Percentiles rank a stretch among this genome's conserved stretches.
These are phyloP conservation scores for Gastrophryne carolinensis DNA, from an alignment of 2,797 vertebrate species.

Conservation along the genomic window DNA sequence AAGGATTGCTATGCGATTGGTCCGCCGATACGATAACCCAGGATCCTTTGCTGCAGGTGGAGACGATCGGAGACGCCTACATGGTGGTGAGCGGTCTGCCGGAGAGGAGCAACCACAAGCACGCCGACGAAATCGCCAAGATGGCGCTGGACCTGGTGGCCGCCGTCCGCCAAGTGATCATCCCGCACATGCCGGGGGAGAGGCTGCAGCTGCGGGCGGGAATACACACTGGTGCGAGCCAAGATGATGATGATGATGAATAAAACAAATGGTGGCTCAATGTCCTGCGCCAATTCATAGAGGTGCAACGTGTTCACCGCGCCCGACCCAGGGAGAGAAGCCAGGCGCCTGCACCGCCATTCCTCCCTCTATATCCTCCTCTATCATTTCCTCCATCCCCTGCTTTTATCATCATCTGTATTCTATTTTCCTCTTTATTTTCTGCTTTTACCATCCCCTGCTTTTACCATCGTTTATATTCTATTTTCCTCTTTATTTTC, in stretches of 20 bases:
- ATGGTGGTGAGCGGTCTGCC: slow-evolving; percentile 89
- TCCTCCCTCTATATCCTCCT: no score
- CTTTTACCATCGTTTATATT: neutral
- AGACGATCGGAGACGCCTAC: slow-evolving; percentile 86
- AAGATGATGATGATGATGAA: no score
- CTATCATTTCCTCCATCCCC: no score
- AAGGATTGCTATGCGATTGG: no score
- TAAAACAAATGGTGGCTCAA: neutral
- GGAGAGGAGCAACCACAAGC: slow-evolving; percentile 80
- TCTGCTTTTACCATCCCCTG: neutral
- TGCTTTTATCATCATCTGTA: no score
- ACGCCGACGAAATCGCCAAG: slow-evolving; percentile 83
- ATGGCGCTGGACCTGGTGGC: slow-evolving; percentile 88
- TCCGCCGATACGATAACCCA: no score
- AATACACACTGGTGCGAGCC: slow-evolving; percentile 78
- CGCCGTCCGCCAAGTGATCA: slow-evolving; percentile 79
- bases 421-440: no score
- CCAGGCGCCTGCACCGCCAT: no score
- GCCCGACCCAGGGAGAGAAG: neutral
- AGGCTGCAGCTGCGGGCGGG: slow-evolving; percentile 82
- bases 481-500: neutral
- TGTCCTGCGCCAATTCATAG: neutral
- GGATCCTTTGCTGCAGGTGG: no score
- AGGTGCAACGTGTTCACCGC: slow-evolving; percentile 16
- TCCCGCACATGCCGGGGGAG: slow-evolving; percentile 78